Evolutionary conservation across 2,797 vertebrate species (phyloP), one percentile per base, ranked within the genome.

Genomic region (Sibirionetta formosa): DNA sequence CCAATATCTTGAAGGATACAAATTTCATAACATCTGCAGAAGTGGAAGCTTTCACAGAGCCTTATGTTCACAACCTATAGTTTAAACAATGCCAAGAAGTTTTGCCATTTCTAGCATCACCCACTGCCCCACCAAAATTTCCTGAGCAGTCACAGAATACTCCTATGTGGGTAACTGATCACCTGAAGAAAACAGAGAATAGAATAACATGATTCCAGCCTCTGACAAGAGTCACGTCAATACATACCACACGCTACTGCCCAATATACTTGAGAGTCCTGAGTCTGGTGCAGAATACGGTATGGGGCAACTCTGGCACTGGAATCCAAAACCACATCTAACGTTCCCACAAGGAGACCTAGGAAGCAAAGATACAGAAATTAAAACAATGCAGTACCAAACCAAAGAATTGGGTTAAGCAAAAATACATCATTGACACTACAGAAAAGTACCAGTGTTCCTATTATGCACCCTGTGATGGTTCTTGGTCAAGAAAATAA

Each of bases 271-370:
- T 99, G 99, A 2, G 99, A 99, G 95, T 99, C 99, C 38, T 99
- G 99, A 1, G 99, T 99, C 98, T 99, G 99, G 69, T 99, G 99
- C 77, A 99, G 98, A 93, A 99, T 99, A 81, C 99, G 98, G 97
- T 99, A 99, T 0, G 99, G 99, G 38, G 99, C 99, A 53, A 99
- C 99, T 14, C 99, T 97, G 83, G 99, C 99, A 31, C 99, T 99
- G 68, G 99, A 99, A 97, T 99, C 99, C 97, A 99, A 97, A 81
- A 99, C 99, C 63, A 99, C 99, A 7, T 99, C 99, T 76, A 99
- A 89, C 3, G 99, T 99, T 79, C 99, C 99, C 56, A 99, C 99
- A 23, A 99, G 98, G 82, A 99, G 98, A 72, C 99, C 99, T 99
- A 73, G 77, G 38, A 71, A 46, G 29, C 61, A 94, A 58, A 93